These are phyloP conservation scores for Notodonta dromedarius DNA, from an alignment of 2,888 invertebrate species.

Conservation along the genomic window DNA sequence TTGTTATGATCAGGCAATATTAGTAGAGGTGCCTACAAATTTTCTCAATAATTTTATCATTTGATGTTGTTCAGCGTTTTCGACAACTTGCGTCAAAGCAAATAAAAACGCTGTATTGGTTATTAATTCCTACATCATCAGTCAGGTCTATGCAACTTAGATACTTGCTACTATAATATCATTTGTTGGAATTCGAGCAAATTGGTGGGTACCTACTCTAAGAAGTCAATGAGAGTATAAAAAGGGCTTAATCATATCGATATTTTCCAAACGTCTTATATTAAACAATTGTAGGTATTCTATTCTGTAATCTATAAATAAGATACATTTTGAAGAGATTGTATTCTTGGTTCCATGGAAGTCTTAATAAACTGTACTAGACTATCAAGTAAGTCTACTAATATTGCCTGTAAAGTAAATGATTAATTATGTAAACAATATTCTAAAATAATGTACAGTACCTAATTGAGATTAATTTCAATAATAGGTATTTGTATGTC, in stretches of 20 bases:
- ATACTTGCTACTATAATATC: no score
- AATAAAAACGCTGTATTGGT: no score
- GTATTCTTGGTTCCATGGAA: not conserved
- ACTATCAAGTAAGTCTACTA: conserved; percentile 20
- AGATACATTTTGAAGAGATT: no score
- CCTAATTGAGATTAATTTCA: conserved; percentile 52
- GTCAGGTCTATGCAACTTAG: no score
- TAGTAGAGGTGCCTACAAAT: conserved; percentile 19
- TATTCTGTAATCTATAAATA: not conserved
- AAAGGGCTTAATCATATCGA: no score
- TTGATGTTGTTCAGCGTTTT: no score
- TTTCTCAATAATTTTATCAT: no score
- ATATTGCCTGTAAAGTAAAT: conserved; percentile 41
- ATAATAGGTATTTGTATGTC: conserved; percentile 55
- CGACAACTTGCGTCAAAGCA: no score
- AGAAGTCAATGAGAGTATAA: no score
- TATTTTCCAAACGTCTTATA: conserved; percentile 1
- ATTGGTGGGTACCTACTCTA: no score
- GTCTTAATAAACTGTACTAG: not conserved
- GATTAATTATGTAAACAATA: conserved; percentile 35
- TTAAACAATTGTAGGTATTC: conserved; percentile 21
- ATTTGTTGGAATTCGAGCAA: no score
- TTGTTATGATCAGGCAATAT: conserved; percentile 47
- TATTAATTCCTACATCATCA: no score
- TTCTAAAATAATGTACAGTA: conserved; percentile 52